Evolutionary conservation across 2,888 invertebrate genomes (phyloP).

Genomic region (Lepas anatifera): DNA sequence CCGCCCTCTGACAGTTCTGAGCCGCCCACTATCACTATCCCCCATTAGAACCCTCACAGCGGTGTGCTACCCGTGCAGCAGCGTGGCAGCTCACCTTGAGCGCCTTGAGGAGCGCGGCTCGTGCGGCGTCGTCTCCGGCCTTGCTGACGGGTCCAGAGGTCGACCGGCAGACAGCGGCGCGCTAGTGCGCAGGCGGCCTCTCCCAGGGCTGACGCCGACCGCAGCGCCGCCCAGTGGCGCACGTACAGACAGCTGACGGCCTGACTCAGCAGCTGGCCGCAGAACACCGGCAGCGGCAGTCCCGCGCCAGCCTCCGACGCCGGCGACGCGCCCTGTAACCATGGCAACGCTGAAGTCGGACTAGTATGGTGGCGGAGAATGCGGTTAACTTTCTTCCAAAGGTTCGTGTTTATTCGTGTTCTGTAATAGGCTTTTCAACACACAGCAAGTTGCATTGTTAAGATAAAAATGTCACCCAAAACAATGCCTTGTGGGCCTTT

Average conservation of each 20-base stretch:
- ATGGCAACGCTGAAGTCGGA: not conserved
- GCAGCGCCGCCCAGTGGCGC: slow-evolving; percentile 4
- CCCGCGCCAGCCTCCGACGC: not conserved
- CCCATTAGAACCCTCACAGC: too few species aligned
- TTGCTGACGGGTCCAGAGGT: not conserved
- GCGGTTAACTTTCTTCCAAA: too few species aligned
- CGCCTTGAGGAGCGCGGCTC: not conserved
- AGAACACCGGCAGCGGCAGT: not conserved
- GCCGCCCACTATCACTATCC: too few species aligned
- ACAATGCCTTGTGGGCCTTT: too few species aligned
- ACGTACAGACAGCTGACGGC: slow-evolving; percentile 2
- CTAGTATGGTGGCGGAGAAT: too few species aligned
- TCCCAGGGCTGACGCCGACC: not conserved
- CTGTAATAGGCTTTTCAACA: too few species aligned
- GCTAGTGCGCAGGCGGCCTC: not conserved
- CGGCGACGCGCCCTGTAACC: not conserved
- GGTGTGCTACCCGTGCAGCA: too few species aligned
- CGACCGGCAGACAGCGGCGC: not conserved
- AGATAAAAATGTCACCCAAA: too few species aligned
- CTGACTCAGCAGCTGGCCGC: not conserved
- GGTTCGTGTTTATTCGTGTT: too few species aligned
- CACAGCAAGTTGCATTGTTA: too few species aligned
- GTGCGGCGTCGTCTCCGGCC: not conserved
- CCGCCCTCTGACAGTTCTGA: too few species aligned
- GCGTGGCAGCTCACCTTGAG: not conserved